Evolutionary conservation across 1,140 invertebrate species (phyloP), one percentile per base, ranked within the genome.

Genomic region (Bathynomus jamesi): DNA sequence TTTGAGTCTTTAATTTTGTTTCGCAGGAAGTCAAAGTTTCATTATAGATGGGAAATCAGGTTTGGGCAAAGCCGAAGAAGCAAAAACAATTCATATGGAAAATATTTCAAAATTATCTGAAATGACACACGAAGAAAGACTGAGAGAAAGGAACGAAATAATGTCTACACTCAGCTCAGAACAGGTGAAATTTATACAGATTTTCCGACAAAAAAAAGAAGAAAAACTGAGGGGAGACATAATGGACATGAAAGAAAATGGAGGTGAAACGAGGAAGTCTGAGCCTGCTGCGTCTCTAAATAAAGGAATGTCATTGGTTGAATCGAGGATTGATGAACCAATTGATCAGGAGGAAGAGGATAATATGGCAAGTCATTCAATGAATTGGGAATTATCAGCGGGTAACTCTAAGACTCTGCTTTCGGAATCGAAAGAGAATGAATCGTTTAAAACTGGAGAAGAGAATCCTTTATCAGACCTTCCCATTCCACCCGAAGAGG

Each of bases 401-500:
- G n/a, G n/a, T n/a, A n/a, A n/a, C n/a, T n/a, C n/a, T n/a, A n/a
- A n/a, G n/a, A n/a, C 10, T 28, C 29, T 17, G 65, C 32, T 30
- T 24, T 27, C 11, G 5, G 21, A 53, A 53, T 17, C 27, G n/a
- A 24, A 32, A 5, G 25, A 21, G n/a, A n/a, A n/a, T n/a, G n/a
- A n/a, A n/a, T n/a, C n/a, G n/a, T n/a, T n/a, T n/a, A n/a, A n/a
- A n/a, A n/a, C n/a, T n/a, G n/a, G n/a, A n/a, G 32, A 60, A 21
- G 29, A 67, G 30, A 67, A 24, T 25, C 24, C 27, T 5, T 53
- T 53, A 21, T 53, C 66, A 27, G 64, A 66, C 10, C 21, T 76
- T 3, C 75, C 75, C 24, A 73, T 76, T 31, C 61, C 71, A 11
- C 66, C 69, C 21, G n/a, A 63, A 27, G 72, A 73, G 28, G 75